Evolutionary conservation across 1,140 invertebrate genomes (phyloP).

Genomic region (Drosophila nannoptera): DNA sequence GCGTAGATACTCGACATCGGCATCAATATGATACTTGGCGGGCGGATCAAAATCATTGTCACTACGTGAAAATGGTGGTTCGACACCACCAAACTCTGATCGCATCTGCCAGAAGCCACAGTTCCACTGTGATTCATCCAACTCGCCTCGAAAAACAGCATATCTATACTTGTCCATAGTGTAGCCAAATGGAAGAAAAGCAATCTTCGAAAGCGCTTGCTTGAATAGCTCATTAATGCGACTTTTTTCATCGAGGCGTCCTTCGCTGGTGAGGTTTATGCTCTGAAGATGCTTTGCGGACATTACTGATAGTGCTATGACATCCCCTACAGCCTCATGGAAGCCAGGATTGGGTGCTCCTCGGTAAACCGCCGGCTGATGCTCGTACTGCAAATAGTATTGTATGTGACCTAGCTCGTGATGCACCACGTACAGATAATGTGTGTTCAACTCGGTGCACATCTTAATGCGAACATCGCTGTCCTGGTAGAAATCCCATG

Average conservation of each 20-base stretch:
- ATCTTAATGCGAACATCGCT: constrained; percentile 86
- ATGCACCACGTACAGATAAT: constrained; percentile 86
- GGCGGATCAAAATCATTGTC: constrained; percentile 83
- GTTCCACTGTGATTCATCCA: constrained; percentile 80
- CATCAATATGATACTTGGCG: constrained; percentile 83
- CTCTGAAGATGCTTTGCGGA: constrained; percentile 82
- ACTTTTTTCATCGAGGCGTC: constrained; percentile 64
- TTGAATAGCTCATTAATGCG: constrained; percentile 75
- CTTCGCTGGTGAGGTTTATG: constrained; percentile 79
- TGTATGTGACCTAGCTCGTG: constrained; percentile 90
- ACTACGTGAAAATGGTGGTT: constrained; percentile 80
- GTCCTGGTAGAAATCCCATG: constrained; percentile 87
- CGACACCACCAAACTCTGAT: constrained; percentile 81
- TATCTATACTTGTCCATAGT: constrained; percentile 81
- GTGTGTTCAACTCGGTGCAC: constrained; percentile 85
- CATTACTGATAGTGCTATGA: constrained; percentile 83
- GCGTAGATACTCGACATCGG: constrained; percentile 81
- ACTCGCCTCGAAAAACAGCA: constrained; percentile 82
- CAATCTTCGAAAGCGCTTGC: constrained; percentile 82
- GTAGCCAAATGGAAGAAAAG: constrained; percentile 82
- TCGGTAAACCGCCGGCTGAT: constrained; percentile 84
- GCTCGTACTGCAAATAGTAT: constrained; percentile 86
- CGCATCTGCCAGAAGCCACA: constrained; percentile 82
- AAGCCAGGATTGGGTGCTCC: constrained; percentile 89
- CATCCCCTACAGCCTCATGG: constrained; percentile 87